A percentile compares a stretch with the other conserved stretches of the same genome.
Evolutionary conservation across 1,140 invertebrate genomes (phyloP).

Genomic region (Ridgeia piscesae): DNA sequence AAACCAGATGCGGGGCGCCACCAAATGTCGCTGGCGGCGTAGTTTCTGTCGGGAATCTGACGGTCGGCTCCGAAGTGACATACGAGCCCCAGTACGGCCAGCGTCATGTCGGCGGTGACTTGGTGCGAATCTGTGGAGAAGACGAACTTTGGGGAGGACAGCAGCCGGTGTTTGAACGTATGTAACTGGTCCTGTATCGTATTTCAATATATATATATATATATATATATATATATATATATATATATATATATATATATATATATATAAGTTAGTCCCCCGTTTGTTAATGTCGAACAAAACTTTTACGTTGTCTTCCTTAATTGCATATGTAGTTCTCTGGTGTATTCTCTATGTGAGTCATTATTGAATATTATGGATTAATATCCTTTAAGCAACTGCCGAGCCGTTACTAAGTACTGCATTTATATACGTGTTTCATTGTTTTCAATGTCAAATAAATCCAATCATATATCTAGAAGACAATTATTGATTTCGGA

Average conservation of each 20-base stretch:
- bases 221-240: no score
- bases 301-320: background rate
- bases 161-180: background rate
- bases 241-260: no score
- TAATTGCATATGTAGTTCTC: background rate
- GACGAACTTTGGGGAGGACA: background rate
- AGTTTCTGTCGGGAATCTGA: background rate
- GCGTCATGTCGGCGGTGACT: background rate
- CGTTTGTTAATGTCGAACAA: no score
- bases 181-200: background rate
- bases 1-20: background rate
- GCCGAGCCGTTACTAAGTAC: background rate
- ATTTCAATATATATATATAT: no score
- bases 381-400: background rate
- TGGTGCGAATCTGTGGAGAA: background rate
- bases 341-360: background rate
- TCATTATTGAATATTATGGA: background rate
- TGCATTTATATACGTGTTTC: background rate
- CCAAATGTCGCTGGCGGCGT: background rate
- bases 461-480: no score
- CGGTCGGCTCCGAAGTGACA: background rate
- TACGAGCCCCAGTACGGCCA: background rate
- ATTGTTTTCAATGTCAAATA: background rate
- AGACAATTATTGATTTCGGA: no score
- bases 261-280: no score